Conservation (phyloP, 1,140 invertebrate species). For the Delia radicum region DNA sequence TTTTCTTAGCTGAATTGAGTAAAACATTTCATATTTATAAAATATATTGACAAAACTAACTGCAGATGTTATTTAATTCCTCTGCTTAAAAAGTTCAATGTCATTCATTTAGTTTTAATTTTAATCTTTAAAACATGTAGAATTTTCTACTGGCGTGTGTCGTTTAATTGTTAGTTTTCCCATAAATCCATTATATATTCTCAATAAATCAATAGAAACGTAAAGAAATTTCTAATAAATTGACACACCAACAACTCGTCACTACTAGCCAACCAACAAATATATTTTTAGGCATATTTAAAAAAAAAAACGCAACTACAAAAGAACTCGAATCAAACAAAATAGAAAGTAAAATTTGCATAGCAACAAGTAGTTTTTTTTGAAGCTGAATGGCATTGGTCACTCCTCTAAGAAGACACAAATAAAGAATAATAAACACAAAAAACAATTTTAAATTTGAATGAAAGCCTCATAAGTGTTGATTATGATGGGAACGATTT, state of each 20-base stretch:
- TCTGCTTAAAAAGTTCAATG: too few species aligned
- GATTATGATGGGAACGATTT: not conserved
- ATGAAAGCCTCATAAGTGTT: not conserved
- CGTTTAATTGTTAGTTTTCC: too few species aligned
- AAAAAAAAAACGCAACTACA: not conserved
- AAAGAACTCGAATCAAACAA: not conserved
- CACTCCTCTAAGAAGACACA: not conserved
- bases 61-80: too few species aligned
- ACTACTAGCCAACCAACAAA: not conserved
- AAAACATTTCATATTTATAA: too few species aligned
- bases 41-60: too few species aligned
- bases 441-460: not conserved
- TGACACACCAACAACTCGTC: not conserved
- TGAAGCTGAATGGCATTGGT: not conserved
- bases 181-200: not conserved
- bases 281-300: not conserved
- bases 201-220: not conserved
- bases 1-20: too few species aligned
- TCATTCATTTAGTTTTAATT: too few species aligned
- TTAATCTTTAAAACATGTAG: too few species aligned
- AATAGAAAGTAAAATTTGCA: not conserved
- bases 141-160: too few species aligned
- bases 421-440: not conserved
- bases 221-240: not conserved
- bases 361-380: not conserved